Evolutionary conservation across 2,888 invertebrate genomes (phyloP), one percentile per base, ranked within the genome.

Genomic region (Branchellion lobata): DNA sequence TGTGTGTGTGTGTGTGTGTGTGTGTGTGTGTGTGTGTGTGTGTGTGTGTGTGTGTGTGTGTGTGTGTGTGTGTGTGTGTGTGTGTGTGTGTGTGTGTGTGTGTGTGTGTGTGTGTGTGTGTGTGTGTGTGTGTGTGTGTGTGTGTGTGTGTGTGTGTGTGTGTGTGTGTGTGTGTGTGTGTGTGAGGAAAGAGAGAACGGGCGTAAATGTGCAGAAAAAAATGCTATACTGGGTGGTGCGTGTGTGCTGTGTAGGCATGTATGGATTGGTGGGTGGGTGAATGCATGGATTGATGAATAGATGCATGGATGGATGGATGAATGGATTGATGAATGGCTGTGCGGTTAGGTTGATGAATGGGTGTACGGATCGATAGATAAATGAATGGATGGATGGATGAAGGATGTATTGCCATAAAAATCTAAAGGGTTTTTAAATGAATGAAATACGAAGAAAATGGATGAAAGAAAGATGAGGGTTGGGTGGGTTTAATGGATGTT

Each of bases 91-190:
- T 27, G 65, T 65, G 65, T 27, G 65, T 65, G 65, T 27, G 65
- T 65, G 65, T 27, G 65, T 65, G 65, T 27, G 65, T 65, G 65
- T 27, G 65, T 65, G 65, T 27, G 65, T 65, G 65, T 27, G 65
- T 65, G 65, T 27, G 65, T 65, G 65, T 27, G 65, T 65, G 65
- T 27, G 65, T 65, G 65, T 27, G 65, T 65, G 65, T 27, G 65
- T 65, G 65, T 27, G 65, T 65, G 65, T 27, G 65, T 65, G 65
- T 27, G 65, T 65, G 65, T 27, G 65, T 65, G 65, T 27, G 65
- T 65, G 65, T 27, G 65, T 65, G 65, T 27, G 65, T 65, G 65
- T 27, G 65, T 65, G 65, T 27, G 65, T 65, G n/a, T n/a, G 65
- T 27, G 27, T 21, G 29, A 21, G 21, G 29, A 65, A 11, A 8